These are phyloP conservation scores for Indri indri DNA, from an alignment of 2,113 vertebrate species.

Conservation along the genomic window DNA sequence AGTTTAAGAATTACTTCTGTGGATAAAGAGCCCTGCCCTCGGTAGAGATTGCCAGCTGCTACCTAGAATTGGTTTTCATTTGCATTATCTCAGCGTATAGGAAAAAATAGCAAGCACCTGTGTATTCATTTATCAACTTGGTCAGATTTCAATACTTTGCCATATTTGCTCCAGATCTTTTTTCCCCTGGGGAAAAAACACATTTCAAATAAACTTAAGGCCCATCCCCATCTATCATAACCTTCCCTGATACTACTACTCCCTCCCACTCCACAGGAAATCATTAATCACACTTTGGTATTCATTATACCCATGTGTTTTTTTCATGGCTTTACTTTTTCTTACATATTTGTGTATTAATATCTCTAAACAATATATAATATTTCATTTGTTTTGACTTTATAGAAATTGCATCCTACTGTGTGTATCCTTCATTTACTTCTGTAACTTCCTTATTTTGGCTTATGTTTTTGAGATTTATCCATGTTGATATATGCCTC, in stretches of 20 bases:
- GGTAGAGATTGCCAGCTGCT: not conserved
- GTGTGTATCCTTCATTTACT: not conserved
- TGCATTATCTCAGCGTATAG: not conserved
- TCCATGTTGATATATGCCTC: not conserved
- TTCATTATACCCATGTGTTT: not conserved
- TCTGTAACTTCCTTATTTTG: not conserved
- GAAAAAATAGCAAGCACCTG: not conserved
- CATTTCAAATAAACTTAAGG: not conserved
- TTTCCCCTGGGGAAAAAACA: not conserved
- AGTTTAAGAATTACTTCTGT: not conserved
- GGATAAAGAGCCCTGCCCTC: not conserved
- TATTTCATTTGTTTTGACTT: not conserved
- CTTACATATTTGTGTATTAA: not conserved
- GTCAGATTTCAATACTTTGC: constrained; percentile 27
- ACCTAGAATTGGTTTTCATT: not conserved
- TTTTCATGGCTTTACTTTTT: constrained; percentile 1
- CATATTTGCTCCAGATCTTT: constrained; percentile 4
- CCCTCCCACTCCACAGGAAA: not conserved
- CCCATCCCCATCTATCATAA: not conserved
- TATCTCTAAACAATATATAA: not conserved
- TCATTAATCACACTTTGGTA: not conserved
- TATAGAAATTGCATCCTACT: not conserved
- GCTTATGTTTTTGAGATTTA: constrained; percentile 29
- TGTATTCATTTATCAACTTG: not conserved
- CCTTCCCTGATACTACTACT: not conserved